Evolutionary conservation across 2,113 vertebrate species (phyloP).

Genomic region (Eublepharis macularius): DNA sequence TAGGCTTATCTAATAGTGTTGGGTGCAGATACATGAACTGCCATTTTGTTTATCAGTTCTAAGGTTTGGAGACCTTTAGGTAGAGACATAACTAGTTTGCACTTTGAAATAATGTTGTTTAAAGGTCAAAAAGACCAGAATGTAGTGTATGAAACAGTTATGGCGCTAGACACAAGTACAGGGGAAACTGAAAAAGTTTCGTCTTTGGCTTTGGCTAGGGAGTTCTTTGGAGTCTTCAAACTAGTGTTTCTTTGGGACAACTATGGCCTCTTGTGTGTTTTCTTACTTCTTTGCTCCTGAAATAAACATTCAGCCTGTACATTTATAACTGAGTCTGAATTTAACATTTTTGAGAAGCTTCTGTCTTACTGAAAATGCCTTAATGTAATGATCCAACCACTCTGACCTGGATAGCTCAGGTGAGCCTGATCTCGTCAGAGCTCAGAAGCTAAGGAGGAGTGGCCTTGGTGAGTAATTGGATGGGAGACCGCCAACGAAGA

Average conservation of each 20-base stretch:
- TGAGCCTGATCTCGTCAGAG: too few species aligned
- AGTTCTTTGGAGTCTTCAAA: not conserved
- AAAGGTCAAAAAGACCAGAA: not conserved
- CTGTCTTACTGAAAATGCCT: too few species aligned
- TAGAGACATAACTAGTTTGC: not conserved
- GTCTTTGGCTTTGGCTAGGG: not conserved
- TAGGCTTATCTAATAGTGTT: not conserved
- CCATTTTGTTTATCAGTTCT: not conserved
- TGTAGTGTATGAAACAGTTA: not conserved
- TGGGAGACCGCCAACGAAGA: too few species aligned
- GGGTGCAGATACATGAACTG: not conserved
- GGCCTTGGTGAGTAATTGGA: too few species aligned
- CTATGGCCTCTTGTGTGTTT: not conserved
- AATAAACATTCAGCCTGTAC: not conserved
- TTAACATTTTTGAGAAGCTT: too few species aligned
- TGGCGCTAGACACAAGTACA: not conserved
- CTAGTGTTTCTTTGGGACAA: not conserved
- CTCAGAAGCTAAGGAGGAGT: too few species aligned
- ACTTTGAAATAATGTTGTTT: not conserved
- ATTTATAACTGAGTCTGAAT: not conserved
- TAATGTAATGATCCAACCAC: too few species aligned
- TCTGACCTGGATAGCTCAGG: too few species aligned
- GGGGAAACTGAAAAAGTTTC: not conserved
- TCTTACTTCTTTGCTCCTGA: not conserved
- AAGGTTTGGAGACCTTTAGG: not conserved